phyloP scores from a whole-genome alignment of 2,888 invertebrate genomes.

The Podotricha telesiphe region DNA sequence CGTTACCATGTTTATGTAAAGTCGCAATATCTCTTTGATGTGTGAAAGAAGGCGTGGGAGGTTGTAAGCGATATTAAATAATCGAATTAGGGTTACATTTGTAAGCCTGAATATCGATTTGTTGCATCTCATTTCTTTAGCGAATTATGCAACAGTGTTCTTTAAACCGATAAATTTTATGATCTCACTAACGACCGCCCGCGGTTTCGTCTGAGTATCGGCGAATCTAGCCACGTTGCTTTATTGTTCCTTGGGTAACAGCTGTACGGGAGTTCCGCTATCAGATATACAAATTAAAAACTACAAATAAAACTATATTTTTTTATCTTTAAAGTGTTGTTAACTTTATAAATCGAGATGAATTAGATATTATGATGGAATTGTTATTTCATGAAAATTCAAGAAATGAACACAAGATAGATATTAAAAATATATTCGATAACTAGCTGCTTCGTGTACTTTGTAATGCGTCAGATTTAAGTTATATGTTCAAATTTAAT shows the following conservation, averaged over 20 bases:
- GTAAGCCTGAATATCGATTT: slow-evolving; percentile 59
- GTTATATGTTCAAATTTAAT: too few species aligned
- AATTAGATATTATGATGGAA: not conserved
- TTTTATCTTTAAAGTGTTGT: not conserved
- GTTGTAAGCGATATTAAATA: slow-evolving; percentile 76
- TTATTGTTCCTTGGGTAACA: slow-evolving; percentile 36
- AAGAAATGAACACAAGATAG: too few species aligned
- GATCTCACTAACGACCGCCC: slow-evolving; percentile 48
- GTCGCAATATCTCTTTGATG: slow-evolving; percentile 50
- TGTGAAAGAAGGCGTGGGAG: slow-evolving; percentile 69
- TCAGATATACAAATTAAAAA: not conserved
- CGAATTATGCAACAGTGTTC: slow-evolving; percentile 45
- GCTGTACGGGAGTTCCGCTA: slow-evolving; percentile 22
- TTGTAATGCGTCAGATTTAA: too few species aligned
- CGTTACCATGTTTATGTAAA: slow-evolving; percentile 46
- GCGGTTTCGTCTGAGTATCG: slow-evolving; percentile 48
- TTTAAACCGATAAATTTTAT: slow-evolving; percentile 49
- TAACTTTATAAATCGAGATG: too few species aligned
- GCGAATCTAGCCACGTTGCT: slow-evolving; percentile 44
- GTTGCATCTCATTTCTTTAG: slow-evolving; percentile 63
- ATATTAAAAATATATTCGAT: too few species aligned
- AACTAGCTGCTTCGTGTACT: too few species aligned
- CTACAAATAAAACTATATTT: too few species aligned
- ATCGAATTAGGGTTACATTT: slow-evolving; percentile 71
- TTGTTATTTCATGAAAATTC: too few species aligned